Conservation (phyloP, 1,140 invertebrate genomes). For the Zelostemma sp. region DNA sequence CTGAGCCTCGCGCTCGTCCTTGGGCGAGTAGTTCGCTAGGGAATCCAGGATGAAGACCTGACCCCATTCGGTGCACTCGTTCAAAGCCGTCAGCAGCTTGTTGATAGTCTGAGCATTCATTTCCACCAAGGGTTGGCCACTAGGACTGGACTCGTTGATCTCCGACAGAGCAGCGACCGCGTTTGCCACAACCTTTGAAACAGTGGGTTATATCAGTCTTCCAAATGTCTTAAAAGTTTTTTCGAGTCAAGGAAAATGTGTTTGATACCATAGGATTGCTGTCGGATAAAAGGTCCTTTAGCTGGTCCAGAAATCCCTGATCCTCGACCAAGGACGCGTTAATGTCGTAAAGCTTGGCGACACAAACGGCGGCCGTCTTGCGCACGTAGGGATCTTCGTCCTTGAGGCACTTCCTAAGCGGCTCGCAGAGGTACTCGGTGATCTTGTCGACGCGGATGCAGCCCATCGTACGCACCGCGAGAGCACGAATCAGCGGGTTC, state of each 20-base stretch:
- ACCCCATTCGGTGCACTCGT: slow-evolving; percentile 99
- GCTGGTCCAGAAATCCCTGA: slow-evolving; percentile 97
- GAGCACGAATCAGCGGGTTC: slow-evolving; percentile 97
- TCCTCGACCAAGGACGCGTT: slow-evolving; percentile 98
- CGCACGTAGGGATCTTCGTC: slow-evolving; percentile 99
- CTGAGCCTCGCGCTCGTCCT: slow-evolving; percentile 99
- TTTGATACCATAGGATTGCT: slow-evolving; percentile 98
- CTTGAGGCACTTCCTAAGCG: slow-evolving; percentile 96
- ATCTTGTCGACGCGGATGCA: slow-evolving; percentile 99
- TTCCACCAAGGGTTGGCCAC: slow-evolving; percentile 92
- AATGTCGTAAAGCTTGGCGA: slow-evolving; percentile 99
- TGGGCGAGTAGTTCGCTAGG: slow-evolving; percentile 96
- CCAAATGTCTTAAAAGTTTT: no score
- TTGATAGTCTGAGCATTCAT: slow-evolving; percentile 99
- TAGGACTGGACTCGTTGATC: slow-evolving; percentile 97
- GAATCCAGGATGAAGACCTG: slow-evolving; percentile 99
- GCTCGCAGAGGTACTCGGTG: slow-evolving; percentile 99
- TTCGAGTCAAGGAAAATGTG: no score
- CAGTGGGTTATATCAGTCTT: no score
- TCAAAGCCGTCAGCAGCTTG: slow-evolving; percentile 97
- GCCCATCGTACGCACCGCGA: slow-evolving; percentile 99
- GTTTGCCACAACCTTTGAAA: slow-evolving; percentile 91
- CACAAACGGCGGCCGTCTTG: slow-evolving; percentile 99
- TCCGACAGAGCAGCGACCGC: slow-evolving; percentile 98
- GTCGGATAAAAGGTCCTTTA: slow-evolving; percentile 97